Evolutionary conservation across 53 echinoderm and acorn worm species (phyloP), one percentile per base, ranked within the genome.

Genomic region (Stichopus horrens): DNA sequence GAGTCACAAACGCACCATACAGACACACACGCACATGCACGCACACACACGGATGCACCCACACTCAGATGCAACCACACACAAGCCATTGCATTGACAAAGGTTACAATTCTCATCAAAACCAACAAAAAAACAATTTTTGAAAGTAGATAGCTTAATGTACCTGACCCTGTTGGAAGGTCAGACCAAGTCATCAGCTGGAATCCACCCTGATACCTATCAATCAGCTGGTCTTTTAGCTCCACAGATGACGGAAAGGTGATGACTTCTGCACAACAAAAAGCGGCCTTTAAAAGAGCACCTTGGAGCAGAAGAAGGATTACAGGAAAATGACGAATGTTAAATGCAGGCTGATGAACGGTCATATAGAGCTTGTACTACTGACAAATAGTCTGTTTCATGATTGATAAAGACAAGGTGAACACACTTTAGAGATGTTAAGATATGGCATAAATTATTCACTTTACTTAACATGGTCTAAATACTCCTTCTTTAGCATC

Each of bases 151-250:
- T 37, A 37, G 37, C 37, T 37, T 37, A 37, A 37, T 37, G 37
- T 74, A 96, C 99, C 99, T 93, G 99, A 99, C 21, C 99, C 99
- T 58, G 91, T 94, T 5, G 99, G 96, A 10, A 99, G 86, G 65
- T 93, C 90, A 53, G 99, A 92, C 99, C 99, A 99, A 1, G 96
- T 96, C 55, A 94, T 94, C 13, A 99, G 92, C 86, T 94, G 92
- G 89, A 99, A 94, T 18, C 99, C 99, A 86, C 99, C 93, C 23
- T 90, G 92, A 19, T 98, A 98, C 59, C 76, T 88, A 54, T 93
- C 83, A 76, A 90, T 83, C 21, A 99, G 91, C 79, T 99, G 99
- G 21, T 99, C 93, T 56, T 92, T 74, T 54, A 99, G 92, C 16
- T 90, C 83, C 75, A 88, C 73, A 74, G 71, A 85, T 9, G 96